A percentile compares a stretch with the other conserved stretches of the same genome.
Evolutionary conservation across 2,113 vertebrate species (phyloP).

Genomic region (Neolamprologus caudopunctatus): DNA sequence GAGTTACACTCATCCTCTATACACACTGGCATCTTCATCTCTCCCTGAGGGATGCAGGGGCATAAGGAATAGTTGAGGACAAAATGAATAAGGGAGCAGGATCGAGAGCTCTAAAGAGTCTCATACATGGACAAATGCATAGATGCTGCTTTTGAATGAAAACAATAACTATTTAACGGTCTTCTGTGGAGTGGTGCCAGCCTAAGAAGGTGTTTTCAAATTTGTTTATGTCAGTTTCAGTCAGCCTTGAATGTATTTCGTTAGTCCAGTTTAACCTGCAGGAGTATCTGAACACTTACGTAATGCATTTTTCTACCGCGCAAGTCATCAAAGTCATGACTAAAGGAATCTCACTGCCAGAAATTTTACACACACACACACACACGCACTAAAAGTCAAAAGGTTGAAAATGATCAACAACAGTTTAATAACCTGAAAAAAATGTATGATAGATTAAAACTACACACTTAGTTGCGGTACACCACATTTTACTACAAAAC

Average conservation of each 20-base stretch:
- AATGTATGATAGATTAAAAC: not conserved
- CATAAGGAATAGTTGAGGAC: not conserved
- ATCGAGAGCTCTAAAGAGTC: not conserved
- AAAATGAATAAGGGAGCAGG: not conserved
- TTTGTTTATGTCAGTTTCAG: not conserved
- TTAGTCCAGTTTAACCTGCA: not conserved
- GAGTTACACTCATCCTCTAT: conserved; percentile 89
- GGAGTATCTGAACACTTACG: not conserved
- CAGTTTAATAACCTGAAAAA: not conserved
- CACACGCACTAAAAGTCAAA: not conserved
- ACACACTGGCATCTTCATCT: conserved; percentile 90
- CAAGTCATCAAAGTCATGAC: not conserved
- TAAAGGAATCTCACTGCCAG: not conserved
- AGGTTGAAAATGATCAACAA: fast-evolving
- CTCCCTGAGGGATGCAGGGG: conserved; percentile 68
- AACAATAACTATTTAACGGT: not conserved
- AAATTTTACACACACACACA: not conserved
- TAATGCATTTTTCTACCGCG: fast-evolving
- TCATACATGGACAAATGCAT: not conserved
- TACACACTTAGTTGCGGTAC: not conserved
- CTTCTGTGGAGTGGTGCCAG: fast-evolving
- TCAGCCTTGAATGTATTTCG: not conserved
- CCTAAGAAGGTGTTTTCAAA: fast-evolving
- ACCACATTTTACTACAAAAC: not conserved
- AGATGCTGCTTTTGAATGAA: not conserved